phyloP scores from a whole-genome alignment of 2,888 invertebrate genomes.

The Loripinus fragilis region DNA sequence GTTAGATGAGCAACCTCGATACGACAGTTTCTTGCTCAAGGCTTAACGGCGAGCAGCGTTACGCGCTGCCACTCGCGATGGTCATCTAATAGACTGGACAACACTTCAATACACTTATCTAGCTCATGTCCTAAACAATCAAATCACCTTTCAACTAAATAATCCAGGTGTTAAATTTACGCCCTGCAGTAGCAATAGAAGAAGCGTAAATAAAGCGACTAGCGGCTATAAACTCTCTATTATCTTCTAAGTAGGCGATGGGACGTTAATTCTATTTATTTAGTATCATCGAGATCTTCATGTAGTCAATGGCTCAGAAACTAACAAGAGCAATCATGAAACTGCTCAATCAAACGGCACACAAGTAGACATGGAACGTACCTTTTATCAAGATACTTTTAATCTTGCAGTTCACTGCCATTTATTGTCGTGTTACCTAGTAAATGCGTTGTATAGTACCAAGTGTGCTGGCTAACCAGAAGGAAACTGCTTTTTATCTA shows the following conservation, averaged over 20 bases:
- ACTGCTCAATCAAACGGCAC: neutral
- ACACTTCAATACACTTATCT: slow-evolving; percentile 42
- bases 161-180: slow-evolving; percentile 37
- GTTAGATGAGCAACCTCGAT: neutral
- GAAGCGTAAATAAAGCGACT: slow-evolving; percentile 46
- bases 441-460: too few species aligned
- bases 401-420: too few species aligned
- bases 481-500: too few species aligned
- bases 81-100: slow-evolving; percentile 34
- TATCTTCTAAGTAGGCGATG: slow-evolving; percentile 56
- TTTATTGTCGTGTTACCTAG: too few species aligned
- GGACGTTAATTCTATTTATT: slow-evolving; percentile 59
- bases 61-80: slow-evolving; percentile 22
- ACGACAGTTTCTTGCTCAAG: neutral
- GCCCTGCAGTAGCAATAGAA: slow-evolving; percentile 38
- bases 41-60: slow-evolving; percentile 15
- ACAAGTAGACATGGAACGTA: too few species aligned
- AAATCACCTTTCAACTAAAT: slow-evolving; percentile 39
- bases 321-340: slow-evolving; percentile 12
- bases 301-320: slow-evolving; percentile 31
- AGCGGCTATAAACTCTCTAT: slow-evolving; percentile 56
- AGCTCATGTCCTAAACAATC: slow-evolving; percentile 43
- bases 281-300: slow-evolving; percentile 48
- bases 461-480: too few species aligned
- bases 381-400: too few species aligned